Percentiles rank a stretch among this genome's conserved stretches.
Evolutionary conservation across 2,113 vertebrate genomes (phyloP).

Genomic region (Paradoxurus hermaphroditus): DNA sequence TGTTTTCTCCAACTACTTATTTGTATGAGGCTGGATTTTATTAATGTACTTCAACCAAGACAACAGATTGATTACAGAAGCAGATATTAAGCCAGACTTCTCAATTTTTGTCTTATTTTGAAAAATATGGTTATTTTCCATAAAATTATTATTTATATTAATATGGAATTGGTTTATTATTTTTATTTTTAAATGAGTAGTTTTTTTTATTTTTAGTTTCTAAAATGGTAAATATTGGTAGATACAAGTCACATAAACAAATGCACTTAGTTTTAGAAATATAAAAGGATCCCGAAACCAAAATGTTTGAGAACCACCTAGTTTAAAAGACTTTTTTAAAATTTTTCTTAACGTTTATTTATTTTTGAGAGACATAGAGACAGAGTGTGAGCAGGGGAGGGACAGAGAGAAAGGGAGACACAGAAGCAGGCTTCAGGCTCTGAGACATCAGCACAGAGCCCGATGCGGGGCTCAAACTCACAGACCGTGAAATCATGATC

Average conservation of each 20-base stretch:
- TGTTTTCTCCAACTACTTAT: neutral
- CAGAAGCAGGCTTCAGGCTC: no score
- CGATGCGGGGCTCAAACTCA: no score
- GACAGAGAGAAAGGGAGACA: no score
- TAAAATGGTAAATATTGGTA: neutral
- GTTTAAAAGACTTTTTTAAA: no score
- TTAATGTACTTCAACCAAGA: neutral
- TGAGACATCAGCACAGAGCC: no score
- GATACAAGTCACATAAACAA: neutral
- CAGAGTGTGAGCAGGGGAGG: no score
- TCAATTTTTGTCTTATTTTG: neutral
- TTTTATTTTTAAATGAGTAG: constrained; percentile 7
- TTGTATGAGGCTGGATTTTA: neutral
- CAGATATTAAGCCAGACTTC: neutral
- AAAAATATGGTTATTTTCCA: constrained; percentile 20
- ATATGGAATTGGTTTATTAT: neutral
- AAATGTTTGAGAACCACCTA: neutral
- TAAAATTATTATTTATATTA: neutral
- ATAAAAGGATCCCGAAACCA: neutral
- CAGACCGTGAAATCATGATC: no score
- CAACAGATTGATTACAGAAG: neutral
- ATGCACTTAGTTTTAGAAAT: neutral
- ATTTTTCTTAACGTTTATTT: no score
- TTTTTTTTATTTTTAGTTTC: neutral
- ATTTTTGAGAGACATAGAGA: no score